Percentiles rank a stretch among this genome's conserved stretches.
Evolutionary conservation across 2,113 vertebrate genomes (phyloP).

Genomic region (Varanus komodoensis): DNA sequence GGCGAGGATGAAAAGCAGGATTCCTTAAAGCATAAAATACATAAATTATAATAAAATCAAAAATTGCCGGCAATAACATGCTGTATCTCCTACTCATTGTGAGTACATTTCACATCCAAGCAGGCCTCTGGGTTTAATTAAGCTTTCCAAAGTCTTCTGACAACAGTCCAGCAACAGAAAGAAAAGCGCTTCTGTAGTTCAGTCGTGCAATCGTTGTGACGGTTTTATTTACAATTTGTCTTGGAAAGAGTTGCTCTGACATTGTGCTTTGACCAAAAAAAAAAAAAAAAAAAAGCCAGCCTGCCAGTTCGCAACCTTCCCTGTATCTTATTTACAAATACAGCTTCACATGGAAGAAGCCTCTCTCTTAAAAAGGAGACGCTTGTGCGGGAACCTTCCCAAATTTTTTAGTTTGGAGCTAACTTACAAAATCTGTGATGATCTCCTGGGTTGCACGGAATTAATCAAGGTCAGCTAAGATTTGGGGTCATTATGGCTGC

Average conservation of each 20-base stretch:
- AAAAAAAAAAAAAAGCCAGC: slow-evolving; percentile 69
- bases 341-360: slow-evolving; percentile 62
- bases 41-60: slow-evolving; percentile 18
- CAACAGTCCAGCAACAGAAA: slow-evolving; percentile 81
- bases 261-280: slow-evolving; percentile 79
- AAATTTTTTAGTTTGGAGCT: slow-evolving; percentile 16
- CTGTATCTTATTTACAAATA: slow-evolving; percentile 83
- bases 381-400: slow-evolving; percentile 54
- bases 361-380: slow-evolving; percentile 44
- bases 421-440: slow-evolving; percentile 22
- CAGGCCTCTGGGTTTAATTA: slow-evolving; percentile 83
- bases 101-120: slow-evolving; percentile 79
- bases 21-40: not conserved
- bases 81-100: slow-evolving; percentile 26
- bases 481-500: not conserved
- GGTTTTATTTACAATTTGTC: slow-evolving; percentile 86
- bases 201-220: slow-evolving; percentile 82
- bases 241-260: slow-evolving; percentile 84
- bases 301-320: slow-evolving; percentile 80
- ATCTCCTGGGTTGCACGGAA: slow-evolving; percentile 31
- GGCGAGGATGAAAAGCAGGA: not conserved
- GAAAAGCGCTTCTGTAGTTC: slow-evolving; percentile 82
- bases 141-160: slow-evolving; percentile 85
- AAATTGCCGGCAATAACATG: slow-evolving; percentile 63
- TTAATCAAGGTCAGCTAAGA: slow-evolving; percentile 17